A percentile compares a stretch with the other conserved stretches of the same genome.
These are phyloP conservation scores for Cheilosia urbana DNA, from an alignment of 2,888 invertebrate species.

Conservation along the genomic window DNA sequence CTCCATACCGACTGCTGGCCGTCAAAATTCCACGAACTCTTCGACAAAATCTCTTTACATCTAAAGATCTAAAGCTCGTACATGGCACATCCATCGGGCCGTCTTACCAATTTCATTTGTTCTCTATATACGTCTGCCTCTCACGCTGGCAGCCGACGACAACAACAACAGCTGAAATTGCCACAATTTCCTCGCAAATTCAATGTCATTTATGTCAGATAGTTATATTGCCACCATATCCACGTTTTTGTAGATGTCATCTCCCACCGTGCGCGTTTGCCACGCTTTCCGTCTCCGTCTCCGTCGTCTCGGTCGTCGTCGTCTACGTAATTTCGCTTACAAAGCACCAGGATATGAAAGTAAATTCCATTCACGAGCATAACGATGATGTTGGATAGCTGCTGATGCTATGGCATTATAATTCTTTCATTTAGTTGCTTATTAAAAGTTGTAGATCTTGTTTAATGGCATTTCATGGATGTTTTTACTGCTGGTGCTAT, in stretches of 20 bases:
- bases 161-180: constrained; percentile 47
- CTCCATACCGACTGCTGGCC: no score
- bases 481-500: constrained; percentile 60
- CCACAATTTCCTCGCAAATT: constrained; percentile 72
- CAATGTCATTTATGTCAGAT: constrained; percentile 71
- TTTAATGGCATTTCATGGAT: constrained; percentile 75
- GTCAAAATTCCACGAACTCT: no score
- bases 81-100: background rate
- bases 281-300: background rate
- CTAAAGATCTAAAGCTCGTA: background rate
- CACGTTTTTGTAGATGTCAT: background rate
- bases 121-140: background rate
- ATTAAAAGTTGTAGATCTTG: constrained; percentile 75
- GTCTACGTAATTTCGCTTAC: constrained; percentile 68
- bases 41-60: no score
- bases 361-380: constrained; percentile 72
- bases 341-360: constrained; percentile 73
- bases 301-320: constrained; percentile 25
- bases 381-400: constrained; percentile 72
- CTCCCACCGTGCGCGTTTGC: constrained; percentile 8
- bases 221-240: constrained; percentile 56
- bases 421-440: constrained; percentile 76
- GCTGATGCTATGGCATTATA: constrained; percentile 75
- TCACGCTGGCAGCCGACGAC: background rate
- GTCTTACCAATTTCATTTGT: background rate